Percentiles rank a stretch among this genome's conserved stretches.
These are phyloP conservation scores for Lamprotornis superbus DNA, from an alignment of 2,113 vertebrate genomes.

Conservation along the genomic window DNA sequence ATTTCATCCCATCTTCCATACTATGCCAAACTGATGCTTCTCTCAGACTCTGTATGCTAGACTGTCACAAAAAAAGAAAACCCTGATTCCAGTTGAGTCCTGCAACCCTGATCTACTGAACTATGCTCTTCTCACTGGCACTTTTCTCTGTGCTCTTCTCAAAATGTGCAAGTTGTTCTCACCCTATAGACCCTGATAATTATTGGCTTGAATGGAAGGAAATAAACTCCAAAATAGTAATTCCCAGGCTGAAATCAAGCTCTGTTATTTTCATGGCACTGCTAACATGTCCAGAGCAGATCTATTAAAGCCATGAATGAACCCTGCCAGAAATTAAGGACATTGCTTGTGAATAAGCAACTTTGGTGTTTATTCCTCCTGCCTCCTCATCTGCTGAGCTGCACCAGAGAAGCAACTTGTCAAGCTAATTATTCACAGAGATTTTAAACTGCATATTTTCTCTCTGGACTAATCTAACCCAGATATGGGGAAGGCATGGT, in stretches of 20 bases:
- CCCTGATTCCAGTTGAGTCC: neutral
- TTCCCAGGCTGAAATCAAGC: neutral
- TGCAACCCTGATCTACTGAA: neutral
- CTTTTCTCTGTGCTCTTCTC: neutral
- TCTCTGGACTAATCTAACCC: conserved; percentile 51
- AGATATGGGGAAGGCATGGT: conserved; percentile 62
- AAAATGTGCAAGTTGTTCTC: neutral
- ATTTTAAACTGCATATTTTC: conserved; percentile 49
- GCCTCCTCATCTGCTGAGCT: conserved; percentile 2
- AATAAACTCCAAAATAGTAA: neutral
- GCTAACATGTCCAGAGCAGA: neutral
- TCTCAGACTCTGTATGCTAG: neutral
- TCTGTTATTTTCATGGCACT: neutral
- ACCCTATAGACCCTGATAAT: neutral
- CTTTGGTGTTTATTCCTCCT: neutral
- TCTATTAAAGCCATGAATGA: neutral
- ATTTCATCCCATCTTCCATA: neutral
- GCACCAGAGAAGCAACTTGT: conserved; percentile 20
- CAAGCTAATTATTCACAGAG: conserved; percentile 50
- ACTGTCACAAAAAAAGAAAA: neutral
- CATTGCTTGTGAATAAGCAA: neutral
- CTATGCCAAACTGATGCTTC: neutral
- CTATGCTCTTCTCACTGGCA: neutral
- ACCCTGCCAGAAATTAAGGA: neutral
- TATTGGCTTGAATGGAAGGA: neutral